Percentiles rank a stretch among this genome's conserved stretches.
Evolutionary conservation across 2,888 invertebrate genomes (phyloP).

Genomic region (Ephialtes manifestator): DNA sequence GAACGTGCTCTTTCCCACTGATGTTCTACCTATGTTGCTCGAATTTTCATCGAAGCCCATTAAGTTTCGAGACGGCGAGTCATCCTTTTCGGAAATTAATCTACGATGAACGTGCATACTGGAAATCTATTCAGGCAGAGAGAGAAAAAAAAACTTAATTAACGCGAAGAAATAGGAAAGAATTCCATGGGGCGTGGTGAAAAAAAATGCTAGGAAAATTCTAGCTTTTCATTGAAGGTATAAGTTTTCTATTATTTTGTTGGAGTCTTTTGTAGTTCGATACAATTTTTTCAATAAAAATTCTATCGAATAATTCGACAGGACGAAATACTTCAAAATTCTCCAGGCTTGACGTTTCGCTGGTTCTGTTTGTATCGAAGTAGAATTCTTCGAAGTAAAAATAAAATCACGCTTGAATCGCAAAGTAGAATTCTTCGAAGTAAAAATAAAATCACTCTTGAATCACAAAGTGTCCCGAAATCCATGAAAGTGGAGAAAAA

Average conservation of each 20-base stretch:
- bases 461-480: too few species aligned
- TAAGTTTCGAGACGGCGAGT: slow-evolving; percentile 1
- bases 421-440: too few species aligned
- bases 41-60: slow-evolving; percentile 33
- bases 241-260: not conserved
- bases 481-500: too few species aligned
- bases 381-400: not conserved
- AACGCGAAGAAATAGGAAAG: not conserved
- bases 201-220: not conserved
- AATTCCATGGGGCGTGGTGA: not conserved
- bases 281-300: too few species aligned
- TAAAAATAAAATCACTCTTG: too few species aligned
- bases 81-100: slow-evolving; percentile 21
- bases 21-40: not conserved
- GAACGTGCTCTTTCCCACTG: slow-evolving; percentile 33
- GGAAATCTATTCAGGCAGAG: not conserved
- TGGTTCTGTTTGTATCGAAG: not conserved
- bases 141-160: slow-evolving; percentile 4
- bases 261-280: too few species aligned
- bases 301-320: too few species aligned
- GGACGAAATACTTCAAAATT: not conserved
- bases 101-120: not conserved
- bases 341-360: too few species aligned
- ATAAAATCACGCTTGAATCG: not conserved
- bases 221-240: not conserved